phyloP scores from a whole-genome alignment of 2,113 vertebrate genomes.

The Notarius lentiginosus region DNA sequence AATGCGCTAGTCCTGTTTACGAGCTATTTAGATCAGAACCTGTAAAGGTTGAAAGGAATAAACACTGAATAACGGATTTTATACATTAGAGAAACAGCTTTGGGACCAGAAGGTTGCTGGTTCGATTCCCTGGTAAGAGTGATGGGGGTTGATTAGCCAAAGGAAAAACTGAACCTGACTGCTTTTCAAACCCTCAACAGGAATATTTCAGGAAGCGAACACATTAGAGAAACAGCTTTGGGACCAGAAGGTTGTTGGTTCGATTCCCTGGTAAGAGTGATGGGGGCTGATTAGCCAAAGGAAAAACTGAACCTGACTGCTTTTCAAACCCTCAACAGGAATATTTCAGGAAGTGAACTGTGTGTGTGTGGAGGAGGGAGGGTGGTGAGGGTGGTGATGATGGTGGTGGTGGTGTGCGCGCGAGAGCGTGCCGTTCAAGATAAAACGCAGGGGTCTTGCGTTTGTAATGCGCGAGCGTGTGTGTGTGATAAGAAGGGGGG shows the following conservation, averaged over 20 bases:
- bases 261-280: too few relatives aligned
- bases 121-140: too few relatives aligned
- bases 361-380: background rate
- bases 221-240: too few relatives aligned
- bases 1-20: background rate
- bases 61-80: background rate
- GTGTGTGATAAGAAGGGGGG: slow-evolving; percentile 65
- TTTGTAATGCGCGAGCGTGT: slow-evolving; percentile 61
- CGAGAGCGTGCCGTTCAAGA: slow-evolving; percentile 50
- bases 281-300: too few relatives aligned
- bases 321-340: background rate
- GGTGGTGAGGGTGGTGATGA: background rate
- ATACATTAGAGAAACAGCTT: too few relatives aligned
- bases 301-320: too few relatives aligned
- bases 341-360: background rate
- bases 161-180: too few relatives aligned
- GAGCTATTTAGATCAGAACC: background rate
- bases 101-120: too few relatives aligned
- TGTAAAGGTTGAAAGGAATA: background rate
- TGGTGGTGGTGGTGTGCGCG: background rate
- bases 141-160: too few relatives aligned
- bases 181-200: background rate
- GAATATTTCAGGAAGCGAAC: background rate
- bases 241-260: too few relatives aligned
- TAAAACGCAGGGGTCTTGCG: slow-evolving; percentile 61